These are phyloP conservation scores for Eulimnadia texana DNA, from an alignment of 1,140 invertebrate genomes.

Conservation along the genomic window DNA sequence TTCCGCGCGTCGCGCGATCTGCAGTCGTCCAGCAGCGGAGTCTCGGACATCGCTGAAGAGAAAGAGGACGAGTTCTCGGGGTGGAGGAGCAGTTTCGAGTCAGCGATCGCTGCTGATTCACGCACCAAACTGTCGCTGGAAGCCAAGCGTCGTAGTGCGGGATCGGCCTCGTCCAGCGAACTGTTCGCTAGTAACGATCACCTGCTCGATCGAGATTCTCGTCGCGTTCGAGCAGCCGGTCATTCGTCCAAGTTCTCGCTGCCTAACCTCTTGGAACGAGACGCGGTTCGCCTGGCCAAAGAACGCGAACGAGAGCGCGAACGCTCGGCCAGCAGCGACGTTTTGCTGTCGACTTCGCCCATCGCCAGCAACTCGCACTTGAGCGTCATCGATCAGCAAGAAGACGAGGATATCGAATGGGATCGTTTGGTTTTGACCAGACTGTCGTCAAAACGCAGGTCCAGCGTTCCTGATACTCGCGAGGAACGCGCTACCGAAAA, in stretches of 20 bases:
- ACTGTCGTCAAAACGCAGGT: constrained; percentile 40
- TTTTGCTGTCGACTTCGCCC: constrained; percentile 14
- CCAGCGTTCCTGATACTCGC: constrained; percentile 51
- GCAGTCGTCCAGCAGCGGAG: constrained; percentile 30
- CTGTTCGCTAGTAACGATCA: constrained; percentile 20
- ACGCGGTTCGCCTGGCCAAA: constrained; percentile 10
- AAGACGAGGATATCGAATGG: constrained; percentile 15
- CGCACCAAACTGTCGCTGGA: constrained; percentile 54
- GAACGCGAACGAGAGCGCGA: constrained; percentile 15
- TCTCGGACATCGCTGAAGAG: constrained; percentile 43
- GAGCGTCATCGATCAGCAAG: constrained; percentile 13
- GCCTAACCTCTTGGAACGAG: constrained; percentile 16
- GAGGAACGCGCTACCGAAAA: constrained; percentile 45
- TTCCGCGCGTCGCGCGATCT: constrained; percentile 19
- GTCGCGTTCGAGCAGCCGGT: constrained; percentile 11
- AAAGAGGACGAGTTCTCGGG: constrained; percentile 69
- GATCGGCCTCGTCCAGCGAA: constrained; percentile 20
- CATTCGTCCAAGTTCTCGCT: constrained; percentile 17
- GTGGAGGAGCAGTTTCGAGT: constrained; percentile 79
- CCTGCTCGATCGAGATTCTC: constrained; percentile 13
- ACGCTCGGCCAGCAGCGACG: constrained; percentile 17
- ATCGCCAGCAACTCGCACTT: constrained; percentile 12
- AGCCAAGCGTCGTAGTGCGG: constrained; percentile 44
- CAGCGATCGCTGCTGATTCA: constrained; percentile 66
- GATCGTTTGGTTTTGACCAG: constrained; percentile 13